phyloP scores from a whole-genome alignment of 2,113 vertebrate genomes.

The Toxostoma redivivum region DNA sequence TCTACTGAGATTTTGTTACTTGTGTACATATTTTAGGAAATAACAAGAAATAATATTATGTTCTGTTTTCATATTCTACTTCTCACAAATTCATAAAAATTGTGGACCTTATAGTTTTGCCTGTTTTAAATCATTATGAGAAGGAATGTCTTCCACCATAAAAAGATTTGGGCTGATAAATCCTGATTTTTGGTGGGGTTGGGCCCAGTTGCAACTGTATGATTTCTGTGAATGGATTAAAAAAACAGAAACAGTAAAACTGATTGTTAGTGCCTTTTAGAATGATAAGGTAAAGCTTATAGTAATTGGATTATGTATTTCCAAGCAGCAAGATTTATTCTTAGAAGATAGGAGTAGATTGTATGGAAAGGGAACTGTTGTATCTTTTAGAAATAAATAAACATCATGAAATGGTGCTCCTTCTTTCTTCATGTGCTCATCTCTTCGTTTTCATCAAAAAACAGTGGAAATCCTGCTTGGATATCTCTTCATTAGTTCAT shows the following conservation, averaged over 20 bases:
- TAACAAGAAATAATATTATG: neutral
- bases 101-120: neutral
- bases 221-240: neutral
- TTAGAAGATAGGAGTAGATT: neutral
- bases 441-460: neutral
- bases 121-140: neutral
- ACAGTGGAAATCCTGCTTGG: neutral
- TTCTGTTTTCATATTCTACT: neutral
- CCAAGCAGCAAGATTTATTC: neutral
- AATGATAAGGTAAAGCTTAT: neutral
- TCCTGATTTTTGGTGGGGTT: neutral
- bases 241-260: neutral
- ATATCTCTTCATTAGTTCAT: neutral
- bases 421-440: neutral
- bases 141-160: neutral
- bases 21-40: neutral
- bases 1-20: neutral
- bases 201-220: neutral
- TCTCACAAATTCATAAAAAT: neutral
- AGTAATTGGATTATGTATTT: neutral
- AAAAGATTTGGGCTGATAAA: neutral
- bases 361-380: neutral
- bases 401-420: neutral
- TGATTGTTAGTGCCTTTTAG: neutral
- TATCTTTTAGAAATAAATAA: neutral